Evolutionary conservation across 2,113 vertebrate genomes (phyloP).

Genomic region (Spea bombifrons): DNA sequence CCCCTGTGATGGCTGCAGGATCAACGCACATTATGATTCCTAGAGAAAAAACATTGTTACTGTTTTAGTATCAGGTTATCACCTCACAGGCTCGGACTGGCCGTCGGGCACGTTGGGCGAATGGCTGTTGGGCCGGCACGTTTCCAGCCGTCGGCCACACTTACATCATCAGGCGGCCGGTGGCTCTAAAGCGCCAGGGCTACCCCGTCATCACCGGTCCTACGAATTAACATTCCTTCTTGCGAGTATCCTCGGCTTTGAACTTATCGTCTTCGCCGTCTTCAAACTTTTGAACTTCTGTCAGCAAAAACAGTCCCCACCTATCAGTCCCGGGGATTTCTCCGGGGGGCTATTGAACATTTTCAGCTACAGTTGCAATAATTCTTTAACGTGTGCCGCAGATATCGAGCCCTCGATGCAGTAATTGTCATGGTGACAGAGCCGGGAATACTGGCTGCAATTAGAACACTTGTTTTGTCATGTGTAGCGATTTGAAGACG

Average conservation of each 20-base stretch:
- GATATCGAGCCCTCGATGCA: constrained; percentile 62
- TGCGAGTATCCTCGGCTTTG: neutral
- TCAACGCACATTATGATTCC: too few relatives aligned
- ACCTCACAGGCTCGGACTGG: too few relatives aligned
- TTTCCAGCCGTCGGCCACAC: too few relatives aligned
- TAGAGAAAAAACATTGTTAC: too few relatives aligned
- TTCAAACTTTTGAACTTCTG: constrained; percentile 52
- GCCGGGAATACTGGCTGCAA: constrained; percentile 63
- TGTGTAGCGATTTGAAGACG: constrained; percentile 66
- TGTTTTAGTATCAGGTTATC: too few relatives aligned
- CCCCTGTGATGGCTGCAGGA: too few relatives aligned
- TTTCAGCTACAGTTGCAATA: constrained; percentile 61
- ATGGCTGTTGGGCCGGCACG: too few relatives aligned
- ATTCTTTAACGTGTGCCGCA: constrained; percentile 60
- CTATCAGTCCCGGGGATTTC: constrained; percentile 44
- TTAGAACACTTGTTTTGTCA: constrained; percentile 69
- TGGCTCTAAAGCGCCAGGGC: too few relatives aligned
- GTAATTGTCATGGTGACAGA: constrained; percentile 64
- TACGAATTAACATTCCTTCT: too few relatives aligned
- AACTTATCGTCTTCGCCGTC: neutral
- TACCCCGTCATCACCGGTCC: too few relatives aligned
- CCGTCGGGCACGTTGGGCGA: too few relatives aligned
- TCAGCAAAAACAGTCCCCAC: constrained; percentile 17
- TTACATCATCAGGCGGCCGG: too few relatives aligned
- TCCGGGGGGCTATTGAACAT: constrained; percentile 60